These are phyloP conservation scores for Natator depressus DNA, from an alignment of 2,113 vertebrate genomes.

Conservation along the genomic window DNA sequence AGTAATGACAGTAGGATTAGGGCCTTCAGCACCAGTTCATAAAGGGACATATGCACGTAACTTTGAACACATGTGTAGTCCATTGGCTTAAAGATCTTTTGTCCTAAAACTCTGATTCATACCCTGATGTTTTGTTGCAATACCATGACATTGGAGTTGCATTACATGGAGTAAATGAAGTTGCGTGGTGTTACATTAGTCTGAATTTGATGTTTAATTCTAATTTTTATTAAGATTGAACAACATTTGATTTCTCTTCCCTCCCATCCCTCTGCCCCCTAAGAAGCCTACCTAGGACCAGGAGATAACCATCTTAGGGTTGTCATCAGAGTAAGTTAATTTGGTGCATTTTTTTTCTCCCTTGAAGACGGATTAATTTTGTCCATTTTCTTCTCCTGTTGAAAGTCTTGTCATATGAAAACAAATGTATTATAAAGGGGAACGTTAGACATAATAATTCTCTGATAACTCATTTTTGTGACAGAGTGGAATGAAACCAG, in stretches of 20 bases:
- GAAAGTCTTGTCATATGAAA: slow-evolving; percentile 54
- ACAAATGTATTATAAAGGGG: slow-evolving; percentile 59
- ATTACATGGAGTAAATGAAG: neutral
- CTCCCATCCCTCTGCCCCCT: too few relatives aligned
- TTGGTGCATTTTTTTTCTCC: slow-evolving; percentile 67
- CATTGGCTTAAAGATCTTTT: neutral
- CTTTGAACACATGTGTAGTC: neutral
- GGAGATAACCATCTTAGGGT: neutral
- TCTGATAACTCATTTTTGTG: slow-evolving; percentile 57
- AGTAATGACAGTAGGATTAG: neutral
- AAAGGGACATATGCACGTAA: accelerated
- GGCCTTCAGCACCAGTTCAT: neutral
- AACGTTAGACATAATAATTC: slow-evolving; percentile 61
- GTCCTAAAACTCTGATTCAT: neutral
- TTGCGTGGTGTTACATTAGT: neutral
- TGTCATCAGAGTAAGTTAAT: slow-evolving; percentile 26
- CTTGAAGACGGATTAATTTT: slow-evolving; percentile 63
- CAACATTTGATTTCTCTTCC: neutral
- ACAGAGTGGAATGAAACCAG: slow-evolving; percentile 64
- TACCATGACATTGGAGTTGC: neutral
- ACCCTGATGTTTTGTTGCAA: neutral
- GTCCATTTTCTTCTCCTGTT: slow-evolving; percentile 57
- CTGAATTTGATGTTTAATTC: neutral
- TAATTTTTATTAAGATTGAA: neutral
- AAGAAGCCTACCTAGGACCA: neutral